Conservation (phyloP, 2,113 vertebrate species). For the Rostratula benghalensis region DNA sequence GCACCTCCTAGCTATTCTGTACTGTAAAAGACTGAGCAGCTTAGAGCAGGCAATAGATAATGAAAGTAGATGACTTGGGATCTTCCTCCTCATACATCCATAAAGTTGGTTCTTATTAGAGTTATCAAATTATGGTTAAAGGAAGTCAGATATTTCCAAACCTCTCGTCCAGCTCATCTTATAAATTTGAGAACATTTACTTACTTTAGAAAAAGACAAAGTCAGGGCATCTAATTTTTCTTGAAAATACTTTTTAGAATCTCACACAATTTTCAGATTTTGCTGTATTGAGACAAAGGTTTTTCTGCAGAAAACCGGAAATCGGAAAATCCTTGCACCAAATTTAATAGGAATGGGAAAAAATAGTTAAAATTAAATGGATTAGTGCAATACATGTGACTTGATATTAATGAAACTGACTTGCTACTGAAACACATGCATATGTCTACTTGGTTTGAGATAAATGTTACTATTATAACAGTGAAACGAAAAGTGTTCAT, state of each 20-base stretch:
- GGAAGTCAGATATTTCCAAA: neutral
- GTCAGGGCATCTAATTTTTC: rapidly evolving
- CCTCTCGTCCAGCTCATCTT: neutral
- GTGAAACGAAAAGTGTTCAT: neutral
- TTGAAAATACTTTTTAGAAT: neutral
- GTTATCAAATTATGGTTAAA: neutral
- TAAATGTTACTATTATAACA: neutral
- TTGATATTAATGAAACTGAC: neutral
- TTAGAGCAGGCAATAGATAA: neutral
- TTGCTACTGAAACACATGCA: neutral
- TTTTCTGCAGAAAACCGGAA: neutral
- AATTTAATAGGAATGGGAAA: neutral
- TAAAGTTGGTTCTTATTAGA: neutral
- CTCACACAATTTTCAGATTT: neutral
- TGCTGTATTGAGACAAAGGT: neutral
- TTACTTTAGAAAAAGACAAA: neutral
- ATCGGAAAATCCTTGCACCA: neutral
- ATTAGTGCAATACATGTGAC: neutral
- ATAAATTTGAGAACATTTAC: neutral
- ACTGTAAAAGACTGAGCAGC: neutral
- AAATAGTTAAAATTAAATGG: neutral
- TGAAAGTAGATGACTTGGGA: neutral
- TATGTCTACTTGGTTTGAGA: neutral
- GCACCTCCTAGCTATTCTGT: neutral
- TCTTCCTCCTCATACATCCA: neutral